Percentiles rank a stretch among this genome's conserved stretches.
These are phyloP conservation scores for Nemopilema nomurai DNA, from an alignment of 30 jellyfish, hydroid and myxozoan genomes.

Conservation along the genomic window DNA sequence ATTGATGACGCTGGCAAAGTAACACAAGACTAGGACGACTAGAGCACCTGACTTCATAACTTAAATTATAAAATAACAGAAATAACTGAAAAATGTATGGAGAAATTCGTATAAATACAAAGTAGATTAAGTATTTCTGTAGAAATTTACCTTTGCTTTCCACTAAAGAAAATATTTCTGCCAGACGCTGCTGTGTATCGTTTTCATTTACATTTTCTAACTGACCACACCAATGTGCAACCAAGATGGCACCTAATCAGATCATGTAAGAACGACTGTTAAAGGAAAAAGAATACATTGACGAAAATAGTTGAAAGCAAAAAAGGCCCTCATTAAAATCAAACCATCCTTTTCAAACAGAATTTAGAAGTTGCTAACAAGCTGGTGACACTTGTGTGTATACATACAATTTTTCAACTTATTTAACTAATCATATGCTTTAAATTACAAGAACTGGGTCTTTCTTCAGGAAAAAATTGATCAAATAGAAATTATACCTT, in stretches of 20 bases:
- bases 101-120: neutral
- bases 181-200: constrained; percentile 10
- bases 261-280: neutral
- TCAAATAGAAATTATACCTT: constrained; percentile 39
- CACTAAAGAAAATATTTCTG: constrained; percentile 45
- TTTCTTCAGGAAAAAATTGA: neutral
- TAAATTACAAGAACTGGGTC: neutral
- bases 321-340: neutral
- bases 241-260: constrained; percentile 57
- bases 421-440: neutral
- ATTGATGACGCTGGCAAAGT: too few species aligned
- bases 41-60: too few species aligned
- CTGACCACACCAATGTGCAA: constrained; percentile 72
- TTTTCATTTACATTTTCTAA: neutral
- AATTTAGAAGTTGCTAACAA: too few species aligned
- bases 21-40: too few species aligned
- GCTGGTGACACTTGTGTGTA: too few species aligned
- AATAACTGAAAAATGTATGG: too few species aligned
- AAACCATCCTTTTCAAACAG: too few species aligned
- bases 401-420: too few species aligned
- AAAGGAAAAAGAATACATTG: neutral
- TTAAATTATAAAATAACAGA: too few species aligned
- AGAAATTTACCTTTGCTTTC: constrained; percentile 39
- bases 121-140: neutral
- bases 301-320: too few species aligned